Conservation (phyloP, 2,888 invertebrate species). For the Taphrorychus bicolor region DNA sequence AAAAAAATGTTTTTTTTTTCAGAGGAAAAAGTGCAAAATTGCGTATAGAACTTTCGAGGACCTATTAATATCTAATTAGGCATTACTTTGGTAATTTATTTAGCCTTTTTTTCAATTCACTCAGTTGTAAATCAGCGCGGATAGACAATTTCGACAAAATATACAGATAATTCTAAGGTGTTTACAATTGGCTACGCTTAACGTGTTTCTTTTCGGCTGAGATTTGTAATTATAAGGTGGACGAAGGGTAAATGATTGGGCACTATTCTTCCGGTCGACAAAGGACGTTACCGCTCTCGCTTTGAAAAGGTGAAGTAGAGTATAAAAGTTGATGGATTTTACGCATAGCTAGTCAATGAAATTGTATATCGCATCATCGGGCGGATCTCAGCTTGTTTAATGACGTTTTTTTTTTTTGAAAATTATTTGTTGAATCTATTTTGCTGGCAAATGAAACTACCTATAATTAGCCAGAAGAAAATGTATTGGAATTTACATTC, state of each 20-base stretch:
- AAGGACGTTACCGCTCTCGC: constrained; percentile 20
- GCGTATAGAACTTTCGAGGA: too few relatives aligned
- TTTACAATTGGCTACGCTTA: constrained; percentile 12
- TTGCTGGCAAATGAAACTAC: too few relatives aligned
- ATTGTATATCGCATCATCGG: not conserved
- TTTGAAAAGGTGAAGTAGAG: constrained; percentile 1
- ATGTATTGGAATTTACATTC: too few relatives aligned
- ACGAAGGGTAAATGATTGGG: constrained; percentile 29
- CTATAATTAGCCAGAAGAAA: too few relatives aligned
- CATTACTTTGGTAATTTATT: too few relatives aligned
- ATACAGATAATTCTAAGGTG: not conserved
- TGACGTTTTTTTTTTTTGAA: not conserved
- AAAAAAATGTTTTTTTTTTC: too few relatives aligned
- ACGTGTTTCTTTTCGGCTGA: constrained; percentile 23
- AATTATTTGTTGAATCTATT: not conserved
- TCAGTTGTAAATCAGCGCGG: too few relatives aligned
- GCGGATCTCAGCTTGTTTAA: not conserved
- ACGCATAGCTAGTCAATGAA: constrained; percentile 7
- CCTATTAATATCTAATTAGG: too few relatives aligned
- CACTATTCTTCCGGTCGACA: constrained; percentile 26
- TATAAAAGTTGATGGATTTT: constrained; percentile 11
- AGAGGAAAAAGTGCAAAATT: too few relatives aligned
- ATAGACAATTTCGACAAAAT: too few relatives aligned
- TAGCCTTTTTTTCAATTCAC: too few relatives aligned
- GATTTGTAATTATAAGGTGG: constrained; percentile 28